Conservation (phyloP, 2,888 invertebrate genomes). For the Chloromyia formosa region DNA sequence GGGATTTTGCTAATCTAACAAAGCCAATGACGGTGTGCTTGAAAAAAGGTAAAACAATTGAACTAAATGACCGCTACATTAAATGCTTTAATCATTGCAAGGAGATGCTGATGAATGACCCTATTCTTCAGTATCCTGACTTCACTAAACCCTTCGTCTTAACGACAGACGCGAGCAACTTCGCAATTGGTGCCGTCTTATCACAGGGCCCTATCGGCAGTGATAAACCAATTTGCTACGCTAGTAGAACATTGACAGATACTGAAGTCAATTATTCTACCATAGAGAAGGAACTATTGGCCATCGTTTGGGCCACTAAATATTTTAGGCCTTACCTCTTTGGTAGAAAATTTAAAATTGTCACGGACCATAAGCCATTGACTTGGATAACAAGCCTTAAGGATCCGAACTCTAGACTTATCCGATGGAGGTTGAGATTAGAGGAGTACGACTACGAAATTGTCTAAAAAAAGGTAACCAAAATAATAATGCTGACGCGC, state of each 20-base stretch:
- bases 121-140: conserved; percentile 58
- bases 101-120: conserved; percentile 10
- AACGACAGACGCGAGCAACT: conserved; percentile 54
- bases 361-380: conserved; percentile 60
- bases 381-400: conserved; percentile 58
- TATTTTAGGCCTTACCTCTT: conserved; percentile 51
- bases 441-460: conserved; percentile 54
- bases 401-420: conserved; percentile 58
- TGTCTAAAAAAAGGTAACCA: conserved; percentile 44
- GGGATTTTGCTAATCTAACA: conserved; percentile 8
- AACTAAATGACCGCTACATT: conserved; percentile 3
- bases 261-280: conserved; percentile 53
- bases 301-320: conserved; percentile 55
- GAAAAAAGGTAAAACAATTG: conserved; percentile 9
- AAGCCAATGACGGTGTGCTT: conserved; percentile 7
- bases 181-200: conserved; percentile 53
- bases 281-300: conserved; percentile 57
- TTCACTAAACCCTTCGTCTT: conserved; percentile 54
- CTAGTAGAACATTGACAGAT: conserved; percentile 53
- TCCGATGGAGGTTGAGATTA: conserved; percentile 57
- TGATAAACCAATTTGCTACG: conserved; percentile 53
- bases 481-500: conserved; percentile 46
- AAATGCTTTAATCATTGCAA: conserved; percentile 4
- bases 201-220: conserved; percentile 50
- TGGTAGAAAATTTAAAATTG: conserved; percentile 57